Conservation (phyloP, 2,888 invertebrate species). For the Sphinx pinastri region DNA sequence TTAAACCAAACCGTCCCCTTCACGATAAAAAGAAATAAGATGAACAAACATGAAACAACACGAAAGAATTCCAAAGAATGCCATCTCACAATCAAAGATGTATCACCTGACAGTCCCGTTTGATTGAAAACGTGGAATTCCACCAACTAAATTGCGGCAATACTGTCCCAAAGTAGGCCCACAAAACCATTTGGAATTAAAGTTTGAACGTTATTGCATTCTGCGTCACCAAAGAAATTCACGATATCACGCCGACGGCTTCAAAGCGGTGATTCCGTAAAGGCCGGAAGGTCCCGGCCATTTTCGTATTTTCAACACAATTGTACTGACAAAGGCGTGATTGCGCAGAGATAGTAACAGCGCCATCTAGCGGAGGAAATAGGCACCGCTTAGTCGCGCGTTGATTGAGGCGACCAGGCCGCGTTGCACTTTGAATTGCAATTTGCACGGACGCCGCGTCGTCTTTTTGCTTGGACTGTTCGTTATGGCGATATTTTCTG, state of each 20-base stretch:
- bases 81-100: slow-evolving; percentile 23
- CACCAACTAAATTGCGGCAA: slow-evolving; percentile 38
- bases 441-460: slow-evolving; percentile 21
- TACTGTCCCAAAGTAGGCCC: slow-evolving; percentile 14
- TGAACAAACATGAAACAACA: background rate
- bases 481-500: slow-evolving; percentile 12
- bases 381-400: slow-evolving; percentile 68
- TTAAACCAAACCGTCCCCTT: background rate
- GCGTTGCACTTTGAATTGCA: slow-evolving; percentile 26
- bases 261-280: slow-evolving; percentile 48
- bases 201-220: slow-evolving; percentile 67
- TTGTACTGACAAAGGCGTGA: slow-evolving; percentile 58
- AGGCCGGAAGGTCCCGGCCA: slow-evolving; percentile 65
- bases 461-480: slow-evolving; percentile 18
- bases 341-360: slow-evolving; percentile 61
- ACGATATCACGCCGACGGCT: slow-evolving; percentile 45
- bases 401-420: slow-evolving; percentile 49
- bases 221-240: slow-evolving; percentile 70
- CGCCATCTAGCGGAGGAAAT: slow-evolving; percentile 79
- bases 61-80: background rate
- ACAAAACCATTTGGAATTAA: slow-evolving; percentile 46
- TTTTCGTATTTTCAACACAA: slow-evolving; percentile 59
- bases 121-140: slow-evolving; percentile 40
- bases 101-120: slow-evolving; percentile 36
- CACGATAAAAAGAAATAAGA: background rate